Conservation (phyloP, 2,113 vertebrate species). For the Paraplagusia blochii region DNA sequence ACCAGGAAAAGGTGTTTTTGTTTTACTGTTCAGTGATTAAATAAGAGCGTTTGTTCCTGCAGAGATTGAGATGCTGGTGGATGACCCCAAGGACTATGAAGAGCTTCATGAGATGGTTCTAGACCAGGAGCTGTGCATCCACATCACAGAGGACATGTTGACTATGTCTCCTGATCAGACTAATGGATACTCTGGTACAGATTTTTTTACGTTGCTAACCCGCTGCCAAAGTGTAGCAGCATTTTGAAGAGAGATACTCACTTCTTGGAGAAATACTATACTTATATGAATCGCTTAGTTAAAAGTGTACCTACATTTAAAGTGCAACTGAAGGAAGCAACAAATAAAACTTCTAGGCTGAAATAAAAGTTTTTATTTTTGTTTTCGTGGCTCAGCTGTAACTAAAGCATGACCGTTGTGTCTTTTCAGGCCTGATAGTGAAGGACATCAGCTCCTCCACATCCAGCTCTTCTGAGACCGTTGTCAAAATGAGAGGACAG, state of each 20-base stretch:
- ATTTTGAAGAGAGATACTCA: too few species aligned
- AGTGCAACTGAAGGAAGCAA: background rate
- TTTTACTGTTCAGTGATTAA: background rate
- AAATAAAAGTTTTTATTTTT: too few species aligned
- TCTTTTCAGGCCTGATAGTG: conserved; percentile 86
- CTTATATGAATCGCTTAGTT: too few species aligned
- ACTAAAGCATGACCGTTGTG: background rate
- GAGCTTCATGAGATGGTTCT: conserved; percentile 82
- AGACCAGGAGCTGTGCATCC: conserved; percentile 94
- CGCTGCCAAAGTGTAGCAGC: too few species aligned
- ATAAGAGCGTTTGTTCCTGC: conserved; percentile 2
- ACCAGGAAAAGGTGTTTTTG: background rate
- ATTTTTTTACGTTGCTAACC: too few species aligned
- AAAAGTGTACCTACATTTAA: background rate
- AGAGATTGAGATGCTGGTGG: conserved; percentile 99
- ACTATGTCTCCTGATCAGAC: conserved; percentile 80
- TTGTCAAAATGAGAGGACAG: conserved; percentile 94
- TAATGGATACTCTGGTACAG: conserved; percentile 88
- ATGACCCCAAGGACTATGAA: conserved; percentile 95
- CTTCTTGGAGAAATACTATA: too few species aligned
- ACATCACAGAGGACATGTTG: conserved; percentile 98
- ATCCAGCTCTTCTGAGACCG: conserved; percentile 95
- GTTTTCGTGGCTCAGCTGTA: too few species aligned
- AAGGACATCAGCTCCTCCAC: conserved; percentile 95
- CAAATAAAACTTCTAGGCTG: too few species aligned